Evolutionary conservation across 2,888 invertebrate genomes (phyloP).

Genomic region (Esperia sulphurella): DNA sequence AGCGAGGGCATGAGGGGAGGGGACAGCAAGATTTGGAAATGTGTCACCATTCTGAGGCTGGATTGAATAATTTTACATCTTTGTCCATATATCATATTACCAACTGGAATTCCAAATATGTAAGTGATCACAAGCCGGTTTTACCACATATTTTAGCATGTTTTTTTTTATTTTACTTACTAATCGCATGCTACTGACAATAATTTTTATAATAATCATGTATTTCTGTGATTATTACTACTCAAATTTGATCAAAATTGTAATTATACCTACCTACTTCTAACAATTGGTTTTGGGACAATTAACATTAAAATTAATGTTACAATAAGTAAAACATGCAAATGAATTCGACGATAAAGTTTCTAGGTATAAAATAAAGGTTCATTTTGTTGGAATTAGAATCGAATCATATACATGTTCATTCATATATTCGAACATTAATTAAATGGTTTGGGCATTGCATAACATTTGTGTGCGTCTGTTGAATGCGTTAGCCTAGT

Average conservation of each 20-base stretch:
- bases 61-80: constrained; percentile 14
- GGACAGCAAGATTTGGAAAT: constrained; percentile 19
- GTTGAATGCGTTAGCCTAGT: neutral
- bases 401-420: no score
- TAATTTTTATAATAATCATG: neutral
- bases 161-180: constrained; percentile 30
- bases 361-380: no score
- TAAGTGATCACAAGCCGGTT: constrained; percentile 75
- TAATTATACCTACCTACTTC: no score
- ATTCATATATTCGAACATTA: no score
- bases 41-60: constrained; percentile 6
- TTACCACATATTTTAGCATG: constrained; percentile 44
- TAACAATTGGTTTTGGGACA: no score
- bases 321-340: no score
- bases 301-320: no score
- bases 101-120: constrained; percentile 28
- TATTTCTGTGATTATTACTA: no score
- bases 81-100: constrained; percentile 26
- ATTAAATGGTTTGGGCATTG: neutral
- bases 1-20: constrained; percentile 31
- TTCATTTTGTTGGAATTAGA: no score
- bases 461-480: neutral
- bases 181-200: constrained; percentile 40
- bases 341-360: no score
- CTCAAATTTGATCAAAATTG: no score